These are phyloP conservation scores for Diadema setosum DNA, from an alignment of 35 echinoderm and acorn worm species.

Conservation along the genomic window DNA sequence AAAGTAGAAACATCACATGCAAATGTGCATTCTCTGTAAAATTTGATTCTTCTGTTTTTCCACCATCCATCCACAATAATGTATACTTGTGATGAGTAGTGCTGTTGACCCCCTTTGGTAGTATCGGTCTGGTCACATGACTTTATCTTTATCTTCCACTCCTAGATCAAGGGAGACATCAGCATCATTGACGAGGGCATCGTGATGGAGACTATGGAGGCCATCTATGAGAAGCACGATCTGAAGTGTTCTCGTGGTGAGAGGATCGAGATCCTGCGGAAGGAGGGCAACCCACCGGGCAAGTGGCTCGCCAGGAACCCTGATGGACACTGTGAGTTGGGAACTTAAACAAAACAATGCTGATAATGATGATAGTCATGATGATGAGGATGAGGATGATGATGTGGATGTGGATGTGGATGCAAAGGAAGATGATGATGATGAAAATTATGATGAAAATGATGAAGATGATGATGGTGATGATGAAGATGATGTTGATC, in stretches of 20 bases:
- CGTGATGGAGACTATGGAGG: background rate
- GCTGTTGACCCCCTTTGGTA: too few relatives aligned
- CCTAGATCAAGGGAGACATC: conserved; percentile 32
- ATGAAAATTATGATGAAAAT: background rate
- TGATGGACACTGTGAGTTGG: conserved; percentile 20
- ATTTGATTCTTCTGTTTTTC: too few relatives aligned
- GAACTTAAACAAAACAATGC: background rate
- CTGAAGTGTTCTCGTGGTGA: conserved; percentile 13
- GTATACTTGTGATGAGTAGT: too few relatives aligned
- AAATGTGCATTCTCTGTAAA: too few relatives aligned
- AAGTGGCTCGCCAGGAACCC: conserved; percentile 37
- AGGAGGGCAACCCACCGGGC: conserved; percentile 36
- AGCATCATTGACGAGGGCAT: conserved; percentile 4
- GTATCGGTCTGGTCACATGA: too few relatives aligned
- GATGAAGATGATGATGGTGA: background rate
- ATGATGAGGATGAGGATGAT: background rate
- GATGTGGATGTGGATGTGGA: background rate
- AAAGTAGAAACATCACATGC: too few relatives aligned
- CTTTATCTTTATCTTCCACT: background rate
- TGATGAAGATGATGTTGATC: background rate
- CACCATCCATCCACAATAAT: too few relatives aligned
- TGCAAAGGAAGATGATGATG: background rate
- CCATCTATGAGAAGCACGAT: conserved; percentile 8
- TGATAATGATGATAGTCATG: background rate
- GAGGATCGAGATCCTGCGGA: conserved; percentile 22